Percentiles rank a stretch among this genome's conserved stretches.
Conservation (phyloP, 2,888 invertebrate genomes). For the Chrysina gloriosa region DNA sequence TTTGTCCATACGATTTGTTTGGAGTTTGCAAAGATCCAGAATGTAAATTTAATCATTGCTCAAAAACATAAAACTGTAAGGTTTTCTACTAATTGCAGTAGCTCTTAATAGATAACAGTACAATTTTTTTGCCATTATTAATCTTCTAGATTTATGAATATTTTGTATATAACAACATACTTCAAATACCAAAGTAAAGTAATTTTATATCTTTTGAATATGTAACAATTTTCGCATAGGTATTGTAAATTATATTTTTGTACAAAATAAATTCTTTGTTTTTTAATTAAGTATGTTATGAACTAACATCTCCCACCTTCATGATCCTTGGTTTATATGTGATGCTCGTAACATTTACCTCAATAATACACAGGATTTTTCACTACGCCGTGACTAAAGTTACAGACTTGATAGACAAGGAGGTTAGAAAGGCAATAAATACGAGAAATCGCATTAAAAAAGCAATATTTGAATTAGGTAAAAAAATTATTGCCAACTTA, state of each 20-base stretch:
- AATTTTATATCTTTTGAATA: conserved; percentile 24
- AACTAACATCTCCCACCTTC: background rate
- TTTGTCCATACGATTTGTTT: conserved; percentile 62
- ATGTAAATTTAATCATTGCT: conserved; percentile 59
- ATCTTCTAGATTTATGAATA: conserved; percentile 24
- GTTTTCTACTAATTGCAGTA: conserved; percentile 8
- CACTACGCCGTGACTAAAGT: too few relatives aligned
- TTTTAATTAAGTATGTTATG: background rate
- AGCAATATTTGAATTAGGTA: too few relatives aligned
- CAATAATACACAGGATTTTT: too few relatives aligned
- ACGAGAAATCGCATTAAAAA: too few relatives aligned
- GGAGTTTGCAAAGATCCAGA: conserved; percentile 62
- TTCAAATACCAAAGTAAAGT: conserved; percentile 43
- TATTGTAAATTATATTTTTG: conserved; percentile 38
- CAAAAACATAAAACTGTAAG: conserved; percentile 42
- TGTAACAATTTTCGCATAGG: conserved; percentile 20
- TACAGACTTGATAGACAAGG: too few relatives aligned
- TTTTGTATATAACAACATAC: conserved; percentile 40
- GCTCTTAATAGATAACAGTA: conserved; percentile 31
- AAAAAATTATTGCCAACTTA: too few relatives aligned
- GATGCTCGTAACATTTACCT: too few relatives aligned
- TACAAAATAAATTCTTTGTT: conserved; percentile 33
- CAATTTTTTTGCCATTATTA: conserved; percentile 37
- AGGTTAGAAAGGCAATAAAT: too few relatives aligned
- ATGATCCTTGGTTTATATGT: too few relatives aligned